Evolutionary conservation across 30 jellyfish, hydroid and myxozoan genomes (phyloP).

Genomic region (Mastigias papua): DNA sequence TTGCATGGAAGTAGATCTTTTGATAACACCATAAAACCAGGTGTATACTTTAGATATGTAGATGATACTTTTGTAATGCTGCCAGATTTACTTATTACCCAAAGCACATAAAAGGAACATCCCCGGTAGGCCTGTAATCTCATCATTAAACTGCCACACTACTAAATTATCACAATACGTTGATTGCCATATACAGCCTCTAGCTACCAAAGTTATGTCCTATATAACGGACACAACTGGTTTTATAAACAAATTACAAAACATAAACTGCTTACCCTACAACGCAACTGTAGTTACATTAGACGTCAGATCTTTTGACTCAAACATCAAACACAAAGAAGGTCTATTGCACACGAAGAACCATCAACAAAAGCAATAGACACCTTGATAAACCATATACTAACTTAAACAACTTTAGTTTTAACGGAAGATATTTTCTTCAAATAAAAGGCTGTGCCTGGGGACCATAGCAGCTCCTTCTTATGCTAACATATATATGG

Average conservation of each 20-base stretch:
- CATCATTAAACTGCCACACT: slow-evolving; percentile 10
- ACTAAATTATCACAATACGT: background rate
- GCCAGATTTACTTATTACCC: slow-evolving; percentile 41
- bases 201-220: slow-evolving; percentile 1
- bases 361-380: background rate
- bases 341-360: background rate
- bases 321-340: slow-evolving; percentile 9
- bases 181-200: slow-evolving; percentile 14
- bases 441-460: slow-evolving; percentile 59
- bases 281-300: slow-evolving; percentile 19
- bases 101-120: slow-evolving; percentile 12
- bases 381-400: background rate
- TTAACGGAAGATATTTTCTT: slow-evolving; percentile 4
- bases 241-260: slow-evolving; percentile 12
- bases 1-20: too few relatives aligned
- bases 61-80: too few relatives aligned
- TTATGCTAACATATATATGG: background rate
- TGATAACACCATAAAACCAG: too few relatives aligned
- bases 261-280: background rate
- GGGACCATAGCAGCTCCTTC: slow-evolving; percentile 61
- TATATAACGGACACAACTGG: slow-evolving; percentile 42
- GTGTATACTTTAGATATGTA: too few relatives aligned
- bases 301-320: slow-evolving; percentile 35
- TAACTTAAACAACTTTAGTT: slow-evolving; percentile 22
- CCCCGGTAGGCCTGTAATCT: slow-evolving; percentile 42